Base-by-base conservation (phyloP, 2,888 invertebrate genomes). In the Cordilura impudica region DNA sequence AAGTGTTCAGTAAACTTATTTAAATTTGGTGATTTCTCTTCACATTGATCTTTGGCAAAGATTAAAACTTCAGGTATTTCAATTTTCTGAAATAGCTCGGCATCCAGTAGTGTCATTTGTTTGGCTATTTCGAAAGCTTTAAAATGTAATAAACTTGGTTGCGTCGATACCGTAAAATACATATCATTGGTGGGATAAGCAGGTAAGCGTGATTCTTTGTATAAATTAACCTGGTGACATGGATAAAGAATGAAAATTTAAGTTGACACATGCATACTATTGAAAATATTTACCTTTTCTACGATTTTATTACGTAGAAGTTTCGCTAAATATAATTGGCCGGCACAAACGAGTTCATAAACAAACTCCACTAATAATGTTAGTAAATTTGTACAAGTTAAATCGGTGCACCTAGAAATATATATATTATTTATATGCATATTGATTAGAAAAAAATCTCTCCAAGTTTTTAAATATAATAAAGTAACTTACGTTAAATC, bases 1-100 rank as follows among this genome's bases (percentile, higher is more conserved):
- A 99, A 99, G 90, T 99, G 99, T 89, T 98, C 98, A 0, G 99
- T 99, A 89, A 99, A 99, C 83, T 95, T 92, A 31, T 98, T 98
- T 73, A 99, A 92, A 90, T 99, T 99, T 2, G 98, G 98, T 87
- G 98, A 98, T 84, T 96, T 93, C 88, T 98, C 98, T 90, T 99
- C 99, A 82, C 96, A 97, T 90, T 99, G 99, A 89, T 99, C 98
- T 86, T 97, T 95, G 39, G 98, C 97, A 98, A 98, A 99, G 84
- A 98, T 94, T 82, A 99, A 91, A 81, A 99, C 96, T 91, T 99
- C 99, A 0, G 98, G 97, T 80, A 98, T 97, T 90, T 99, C 98
- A 84, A 99, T 98, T 87, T 97, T 96, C 89, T 96, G 95, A 90
- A 99, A 99, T 53, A 99, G 91, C 84, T 98, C 96, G 1, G 98